phyloP scores from a whole-genome alignment of 2,113 vertebrate genomes.

The Percina caprodes region DNA sequence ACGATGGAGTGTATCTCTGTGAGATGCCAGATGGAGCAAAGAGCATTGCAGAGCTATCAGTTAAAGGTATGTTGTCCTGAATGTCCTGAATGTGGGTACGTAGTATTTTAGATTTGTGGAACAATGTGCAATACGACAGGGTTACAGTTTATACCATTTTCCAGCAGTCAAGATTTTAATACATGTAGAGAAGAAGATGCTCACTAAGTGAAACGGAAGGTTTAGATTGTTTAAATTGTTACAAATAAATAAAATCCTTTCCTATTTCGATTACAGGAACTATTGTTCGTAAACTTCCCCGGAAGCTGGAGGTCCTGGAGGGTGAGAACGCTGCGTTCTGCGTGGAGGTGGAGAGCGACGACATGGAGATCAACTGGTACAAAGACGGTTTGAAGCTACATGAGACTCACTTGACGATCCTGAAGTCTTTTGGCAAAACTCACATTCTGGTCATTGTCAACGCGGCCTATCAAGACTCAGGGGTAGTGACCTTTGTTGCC shows the following conservation, averaged over 20 bases:
- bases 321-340: slow-evolving; percentile 94
- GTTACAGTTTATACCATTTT: neutral
- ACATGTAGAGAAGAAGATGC: neutral
- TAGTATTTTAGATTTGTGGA: neutral
- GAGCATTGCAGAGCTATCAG: slow-evolving; percentile 91
- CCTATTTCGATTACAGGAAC: slow-evolving; percentile 62
- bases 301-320: slow-evolving; percentile 93
- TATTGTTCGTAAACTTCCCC: slow-evolving; percentile 87
- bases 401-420: slow-evolving; percentile 85
- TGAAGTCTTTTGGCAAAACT: slow-evolving; percentile 92
- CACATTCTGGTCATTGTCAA: slow-evolving; percentile 94
- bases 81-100: neutral
- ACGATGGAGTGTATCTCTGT: slow-evolving; percentile 95
- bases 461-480: slow-evolving; percentile 88
- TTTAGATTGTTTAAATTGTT: neutral
- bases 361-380: slow-evolving; percentile 89
- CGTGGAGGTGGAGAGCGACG: slow-evolving; percentile 88
- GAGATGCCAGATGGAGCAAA: slow-evolving; percentile 93
- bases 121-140: neutral
- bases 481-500: slow-evolving; percentile 89
- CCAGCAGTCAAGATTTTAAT: neutral
- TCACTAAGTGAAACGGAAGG: neutral
- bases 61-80: slow-evolving; percentile 83
- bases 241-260: neutral
- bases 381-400: slow-evolving; percentile 87